Conservation (phyloP, 1,140 invertebrate species). For the Chionoecetes opilio region DNA sequence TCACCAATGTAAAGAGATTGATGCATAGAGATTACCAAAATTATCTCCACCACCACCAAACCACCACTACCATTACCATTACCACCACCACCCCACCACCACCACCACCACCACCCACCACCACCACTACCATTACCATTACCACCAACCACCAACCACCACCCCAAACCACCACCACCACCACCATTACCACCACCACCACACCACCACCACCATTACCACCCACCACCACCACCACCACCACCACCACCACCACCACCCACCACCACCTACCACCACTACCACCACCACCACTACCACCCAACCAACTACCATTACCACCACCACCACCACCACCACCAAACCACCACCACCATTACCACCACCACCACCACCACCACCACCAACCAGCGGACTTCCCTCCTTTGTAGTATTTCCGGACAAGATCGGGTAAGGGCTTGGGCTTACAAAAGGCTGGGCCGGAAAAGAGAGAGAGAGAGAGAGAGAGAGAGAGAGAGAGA, state of each 20-base stretch:
- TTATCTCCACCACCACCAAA: not conserved
- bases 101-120: not conserved
- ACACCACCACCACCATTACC: not conserved
- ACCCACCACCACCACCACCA: not conserved
- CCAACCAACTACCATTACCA: not conserved
- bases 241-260: not conserved
- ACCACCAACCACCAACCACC: not conserved
- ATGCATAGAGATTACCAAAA: too few species aligned
- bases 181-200: not conserved
- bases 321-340: not conserved
- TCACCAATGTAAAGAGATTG: too few species aligned
- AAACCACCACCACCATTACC: not conserved
- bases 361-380: not conserved
- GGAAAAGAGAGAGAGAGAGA: too few species aligned
- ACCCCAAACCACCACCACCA: too few species aligned
- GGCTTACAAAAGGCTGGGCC: too few species aligned
- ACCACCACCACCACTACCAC: not conserved
- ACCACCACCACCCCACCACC: not conserved
- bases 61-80: not conserved
- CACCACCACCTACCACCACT: too few species aligned
- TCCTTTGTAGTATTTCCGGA: too few species aligned
- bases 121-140: not conserved
- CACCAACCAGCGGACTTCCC: too few species aligned
- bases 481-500: too few species aligned
- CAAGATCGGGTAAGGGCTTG: too few species aligned